Percentiles rank a stretch among this genome's conserved stretches.
Evolutionary conservation across 2,888 invertebrate species (phyloP).

Genomic region (Aethes cnicana): DNA sequence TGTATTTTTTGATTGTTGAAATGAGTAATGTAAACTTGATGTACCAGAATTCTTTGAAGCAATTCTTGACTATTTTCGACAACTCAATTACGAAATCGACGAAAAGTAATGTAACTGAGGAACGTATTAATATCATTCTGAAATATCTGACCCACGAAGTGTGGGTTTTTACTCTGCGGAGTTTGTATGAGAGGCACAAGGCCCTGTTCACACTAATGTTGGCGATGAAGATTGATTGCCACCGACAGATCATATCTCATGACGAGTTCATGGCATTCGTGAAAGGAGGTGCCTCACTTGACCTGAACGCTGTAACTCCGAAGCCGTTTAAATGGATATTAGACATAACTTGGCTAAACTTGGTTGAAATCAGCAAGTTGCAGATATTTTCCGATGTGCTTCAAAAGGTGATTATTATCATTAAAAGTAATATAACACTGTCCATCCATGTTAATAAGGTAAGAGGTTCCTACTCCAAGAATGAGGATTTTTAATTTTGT

Average conservation of each 20-base stretch:
- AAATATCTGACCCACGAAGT: constrained; percentile 95
- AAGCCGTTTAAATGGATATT: constrained; percentile 97
- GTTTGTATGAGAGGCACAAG: constrained; percentile 96
- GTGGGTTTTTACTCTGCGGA: constrained; percentile 95
- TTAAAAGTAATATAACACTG: background rate
- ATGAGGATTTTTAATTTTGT: no score
- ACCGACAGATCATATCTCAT: constrained; percentile 90
- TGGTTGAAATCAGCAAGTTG: constrained; percentile 95
- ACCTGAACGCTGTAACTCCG: constrained; percentile 94
- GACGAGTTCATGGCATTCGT: constrained; percentile 97
- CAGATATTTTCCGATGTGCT: constrained; percentile 90
- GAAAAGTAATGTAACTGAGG: constrained; percentile 91
- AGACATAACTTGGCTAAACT: constrained; percentile 97
- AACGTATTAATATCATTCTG: constrained; percentile 93
- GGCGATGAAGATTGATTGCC: constrained; percentile 96
- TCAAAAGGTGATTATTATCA: constrained; percentile 79
- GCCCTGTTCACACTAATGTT: constrained; percentile 95
- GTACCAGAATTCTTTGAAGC: constrained; percentile 98
- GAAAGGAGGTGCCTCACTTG: constrained; percentile 97
- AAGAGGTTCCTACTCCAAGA: no score
- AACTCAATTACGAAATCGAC: constrained; percentile 95
- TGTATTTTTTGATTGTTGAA: constrained; percentile 98
- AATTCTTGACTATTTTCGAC: constrained; percentile 96
- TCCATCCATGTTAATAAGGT: background rate
- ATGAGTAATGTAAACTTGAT: constrained; percentile 98